Percentiles rank a stretch among this genome's conserved stretches.
Evolutionary conservation across 2,113 vertebrate species (phyloP).

Genomic region (Anguilla japonica): DNA sequence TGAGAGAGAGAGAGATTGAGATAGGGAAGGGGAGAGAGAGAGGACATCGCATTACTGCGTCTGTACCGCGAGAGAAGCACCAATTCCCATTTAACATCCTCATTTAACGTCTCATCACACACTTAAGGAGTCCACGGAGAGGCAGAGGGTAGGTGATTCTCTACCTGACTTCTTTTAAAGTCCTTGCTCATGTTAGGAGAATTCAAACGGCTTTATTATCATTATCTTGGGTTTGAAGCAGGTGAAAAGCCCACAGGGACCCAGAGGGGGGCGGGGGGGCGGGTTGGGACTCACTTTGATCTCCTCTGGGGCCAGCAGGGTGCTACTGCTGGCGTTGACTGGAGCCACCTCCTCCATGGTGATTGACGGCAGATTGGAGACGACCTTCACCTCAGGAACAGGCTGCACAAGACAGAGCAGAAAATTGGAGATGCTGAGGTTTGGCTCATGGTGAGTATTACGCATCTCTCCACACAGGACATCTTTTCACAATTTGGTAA

Average conservation of each 20-base stretch:
- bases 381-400: constrained; percentile 89
- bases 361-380: constrained; percentile 90
- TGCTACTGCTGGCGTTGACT: constrained; percentile 81
- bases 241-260: neutral
- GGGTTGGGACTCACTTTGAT: constrained; percentile 77
- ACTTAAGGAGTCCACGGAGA: neutral
- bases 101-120: neutral
- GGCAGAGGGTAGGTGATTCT: too few species aligned
- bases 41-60: neutral
- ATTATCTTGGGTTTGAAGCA: neutral
- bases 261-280: neutral
- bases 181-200: neutral
- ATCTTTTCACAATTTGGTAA: neutral
- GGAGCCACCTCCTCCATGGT: constrained; percentile 95
- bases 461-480: neutral
- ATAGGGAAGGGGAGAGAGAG: neutral
- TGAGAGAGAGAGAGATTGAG: constrained; percentile 48
- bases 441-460: neutral
- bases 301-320: constrained; percentile 91
- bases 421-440: neutral
- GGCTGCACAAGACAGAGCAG: constrained; percentile 66
- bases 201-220: neutral
- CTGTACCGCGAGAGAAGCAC: neutral
- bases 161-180: too few species aligned
- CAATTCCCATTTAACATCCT: too few species aligned